Conservation (phyloP, 2,113 vertebrate species). For the Ardeotis arabs region DNA sequence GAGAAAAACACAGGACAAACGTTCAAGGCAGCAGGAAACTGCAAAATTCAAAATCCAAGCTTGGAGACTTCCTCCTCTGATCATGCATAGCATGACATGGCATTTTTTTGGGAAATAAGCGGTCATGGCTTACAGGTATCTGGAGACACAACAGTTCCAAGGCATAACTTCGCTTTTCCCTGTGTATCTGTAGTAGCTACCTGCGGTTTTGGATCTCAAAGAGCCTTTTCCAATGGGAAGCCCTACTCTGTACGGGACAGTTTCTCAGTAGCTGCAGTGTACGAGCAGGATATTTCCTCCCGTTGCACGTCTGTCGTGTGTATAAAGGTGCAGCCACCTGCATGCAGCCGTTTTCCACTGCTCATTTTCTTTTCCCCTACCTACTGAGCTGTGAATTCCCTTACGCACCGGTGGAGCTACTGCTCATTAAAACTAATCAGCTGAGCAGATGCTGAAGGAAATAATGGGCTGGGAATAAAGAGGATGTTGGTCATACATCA, state of each 20-base stretch:
- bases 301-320: rapidly evolving
- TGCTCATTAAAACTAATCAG: slow-evolving; percentile 72
- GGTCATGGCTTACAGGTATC: rapidly evolving
- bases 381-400: slow-evolving; percentile 56
- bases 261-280: not conserved
- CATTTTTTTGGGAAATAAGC: not conserved
- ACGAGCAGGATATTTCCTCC: not conserved
- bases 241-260: not conserved
- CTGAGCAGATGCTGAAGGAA: slow-evolving; percentile 67
- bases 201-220: not conserved
- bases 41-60: not conserved
- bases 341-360: not conserved
- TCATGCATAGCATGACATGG: not conserved
- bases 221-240: not conserved
- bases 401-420: slow-evolving; percentile 8
- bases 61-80: not conserved
- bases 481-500: not conserved
- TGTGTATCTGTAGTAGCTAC: not conserved
- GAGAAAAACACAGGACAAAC: not conserved
- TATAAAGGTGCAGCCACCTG: slow-evolving; percentile 17
- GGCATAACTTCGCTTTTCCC: not conserved
- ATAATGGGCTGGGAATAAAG: slow-evolving; percentile 29
- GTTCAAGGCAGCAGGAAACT: not conserved
- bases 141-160: not conserved
- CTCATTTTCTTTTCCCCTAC: not conserved